Evolutionary conservation across 2,888 invertebrate genomes (phyloP), one percentile per base, ranked within the genome.

Genomic region (Rotaria socialis): DNA sequence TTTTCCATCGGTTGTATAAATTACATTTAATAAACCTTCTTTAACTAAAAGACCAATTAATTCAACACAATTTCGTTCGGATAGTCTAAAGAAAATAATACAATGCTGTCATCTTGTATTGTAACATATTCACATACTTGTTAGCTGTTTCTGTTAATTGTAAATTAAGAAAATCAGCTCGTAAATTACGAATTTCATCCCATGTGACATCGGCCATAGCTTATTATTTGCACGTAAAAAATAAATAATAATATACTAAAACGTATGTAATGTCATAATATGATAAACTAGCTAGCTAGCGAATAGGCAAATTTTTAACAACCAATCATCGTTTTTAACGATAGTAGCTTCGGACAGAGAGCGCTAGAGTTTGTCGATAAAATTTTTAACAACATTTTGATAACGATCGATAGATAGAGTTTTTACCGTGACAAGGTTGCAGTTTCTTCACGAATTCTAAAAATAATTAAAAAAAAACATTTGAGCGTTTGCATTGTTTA

Each of bases 21-120:
- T 94, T 0, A 99, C 94, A 91, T 97, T 95, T 74, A 99, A 92
- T 85, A 96, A 92, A 89, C 95, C 95, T 80, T 94, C 92, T 89
- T 96, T 94, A 87, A 95, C 93, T 86, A 99, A 92, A 91, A 95
- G 94, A 86, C 94, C 94, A 11, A 99, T 95, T 87, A 99, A 95
- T 93, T 99, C 98, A 86, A 99, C 93, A 90, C 98, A 97, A 91
- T 99, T 99, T 88, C 96, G 93, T 90, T 99, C 99, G 0, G 98
- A 97, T 86, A 99, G 93, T 90, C 97, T 97, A 91, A 87, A 92
- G 92, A 87, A 85, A 60, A 24, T 22, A 74, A 19, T 19, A 84
- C 35, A 35, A 35, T 35, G 35, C 35, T 2, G 35, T 35, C 35
- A 35, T 35, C 35, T 35, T 35, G 35, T 35, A 75, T n/a, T 35